Evolutionary conservation across 2,888 invertebrate species (phyloP), one percentile per base, ranked within the genome.

Genomic region (Philaethria dido): DNA sequence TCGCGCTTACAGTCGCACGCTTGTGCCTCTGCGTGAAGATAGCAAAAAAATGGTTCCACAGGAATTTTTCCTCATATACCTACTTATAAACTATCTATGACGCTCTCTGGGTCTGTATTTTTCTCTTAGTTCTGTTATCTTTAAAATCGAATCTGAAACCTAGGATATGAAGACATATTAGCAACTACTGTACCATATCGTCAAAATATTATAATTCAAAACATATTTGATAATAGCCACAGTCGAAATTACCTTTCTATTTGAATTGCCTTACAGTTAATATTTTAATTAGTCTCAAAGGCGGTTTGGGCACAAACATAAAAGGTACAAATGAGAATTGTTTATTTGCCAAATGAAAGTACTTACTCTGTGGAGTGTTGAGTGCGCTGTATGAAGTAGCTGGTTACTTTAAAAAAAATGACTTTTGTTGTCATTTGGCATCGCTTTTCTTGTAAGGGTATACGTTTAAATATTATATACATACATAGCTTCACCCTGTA

Each of bases 271-370:
- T 16, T 52, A 39, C 57, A 18, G 55, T 52, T 60, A 44, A 60
- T 52, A 65, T 65, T 65, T 65, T 60, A 65, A 65, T 61, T 65
- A 52, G 52, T n/a, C 44, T 65, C 65, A 65, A 65, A 65, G 65
- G 65, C 52, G 65, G 65, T 52, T 60, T 64, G 18, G 16, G 64
- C 14, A 25, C 42, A 60, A 50, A 65, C 65, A 60, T 42, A 42
- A 65, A 65, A 50, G 59, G 47, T 33, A 59, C 52, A 42, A 33
- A 42, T 13, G 20, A 59, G 33, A 20, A 59, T 50, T 65, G 60
- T 65, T 65, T 60, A 45, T 50, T n/a, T 65, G 14, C 14, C n/a
- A 50, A 60, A 60, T 52, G 57, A 57, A 33, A 48, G 36, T 52
- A 29, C 16, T 57, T 52, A 52, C 55, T 5, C 20, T 1, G 22